Conservation (phyloP, 2,888 invertebrate genomes). For the Cerastis rubricosa region DNA sequence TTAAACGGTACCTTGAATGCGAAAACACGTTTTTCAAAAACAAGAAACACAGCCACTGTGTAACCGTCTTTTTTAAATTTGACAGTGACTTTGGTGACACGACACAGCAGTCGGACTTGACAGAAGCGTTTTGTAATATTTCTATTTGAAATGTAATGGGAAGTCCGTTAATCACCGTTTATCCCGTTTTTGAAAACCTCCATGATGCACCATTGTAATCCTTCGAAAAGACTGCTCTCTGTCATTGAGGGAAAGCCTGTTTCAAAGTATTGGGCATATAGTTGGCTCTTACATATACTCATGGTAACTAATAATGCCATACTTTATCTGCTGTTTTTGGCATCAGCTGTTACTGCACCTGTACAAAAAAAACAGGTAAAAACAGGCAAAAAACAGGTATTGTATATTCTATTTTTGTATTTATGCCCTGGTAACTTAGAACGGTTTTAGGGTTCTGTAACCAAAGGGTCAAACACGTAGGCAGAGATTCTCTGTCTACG, state of each 20-base stretch:
- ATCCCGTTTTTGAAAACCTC: not conserved
- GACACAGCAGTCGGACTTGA: not conserved
- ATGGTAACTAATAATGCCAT: not conserved
- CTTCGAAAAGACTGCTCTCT: not conserved
- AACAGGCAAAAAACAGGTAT: no score
- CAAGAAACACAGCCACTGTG: not conserved
- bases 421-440: no score
- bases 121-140: not conserved
- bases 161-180: not conserved
- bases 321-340: not conserved
- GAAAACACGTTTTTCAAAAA: slow-evolving; percentile 26
- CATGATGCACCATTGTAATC: not conserved
- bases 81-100: slow-evolving; percentile 32
- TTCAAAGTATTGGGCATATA: not conserved
- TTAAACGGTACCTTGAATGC: slow-evolving; percentile 38
- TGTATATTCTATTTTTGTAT: no score
- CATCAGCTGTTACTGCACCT: not conserved
- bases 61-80: slow-evolving; percentile 60
- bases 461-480: no score
- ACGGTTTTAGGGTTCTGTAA: no score
- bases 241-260: not conserved
- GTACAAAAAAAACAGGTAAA: no score
- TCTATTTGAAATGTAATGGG: not conserved
- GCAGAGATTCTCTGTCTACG: no score
- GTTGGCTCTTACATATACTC: not conserved